Evolutionary conservation across 2,888 invertebrate species (phyloP).

Genomic region (Saturnia pavonia): DNA sequence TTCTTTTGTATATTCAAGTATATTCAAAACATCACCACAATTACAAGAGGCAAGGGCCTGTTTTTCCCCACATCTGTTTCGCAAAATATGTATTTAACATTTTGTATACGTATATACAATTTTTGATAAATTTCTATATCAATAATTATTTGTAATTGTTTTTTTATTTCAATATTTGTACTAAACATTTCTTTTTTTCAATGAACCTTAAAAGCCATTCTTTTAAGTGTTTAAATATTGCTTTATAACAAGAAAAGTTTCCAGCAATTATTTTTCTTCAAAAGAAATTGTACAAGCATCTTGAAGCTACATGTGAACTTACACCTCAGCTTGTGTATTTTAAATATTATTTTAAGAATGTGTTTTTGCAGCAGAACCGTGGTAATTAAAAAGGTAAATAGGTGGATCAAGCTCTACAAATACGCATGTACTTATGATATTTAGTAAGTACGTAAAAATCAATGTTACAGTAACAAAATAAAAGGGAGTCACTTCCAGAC

Average conservation of each 20-base stretch:
- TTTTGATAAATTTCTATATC: no score
- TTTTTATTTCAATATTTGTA: no score
- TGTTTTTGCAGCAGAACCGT: not conserved
- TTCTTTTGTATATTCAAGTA: no score
- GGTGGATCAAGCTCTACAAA: not conserved
- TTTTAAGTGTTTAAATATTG: not conserved
- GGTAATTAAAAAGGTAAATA: constrained; percentile 6
- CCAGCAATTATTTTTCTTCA: not conserved
- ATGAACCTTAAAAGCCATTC: no score
- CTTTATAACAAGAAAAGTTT: not conserved
- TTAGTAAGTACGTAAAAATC: not conserved
- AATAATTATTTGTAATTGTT: no score
- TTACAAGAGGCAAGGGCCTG: no score
- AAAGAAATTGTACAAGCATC: not conserved
- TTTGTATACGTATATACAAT: not conserved
- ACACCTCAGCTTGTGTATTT: not conserved
- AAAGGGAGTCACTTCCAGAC: no score
- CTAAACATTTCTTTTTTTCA: no score
- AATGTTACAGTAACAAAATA: not conserved
- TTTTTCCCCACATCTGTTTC: no score
- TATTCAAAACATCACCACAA: no score
- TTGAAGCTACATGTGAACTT: not conserved
- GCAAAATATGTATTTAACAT: no score
- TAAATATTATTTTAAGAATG: constrained; percentile 9
- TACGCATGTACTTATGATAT: not conserved